Evolutionary conservation across 1,140 invertebrate genomes (phyloP), one percentile per base, ranked within the genome.

Genomic region (Idris sp.): DNA sequence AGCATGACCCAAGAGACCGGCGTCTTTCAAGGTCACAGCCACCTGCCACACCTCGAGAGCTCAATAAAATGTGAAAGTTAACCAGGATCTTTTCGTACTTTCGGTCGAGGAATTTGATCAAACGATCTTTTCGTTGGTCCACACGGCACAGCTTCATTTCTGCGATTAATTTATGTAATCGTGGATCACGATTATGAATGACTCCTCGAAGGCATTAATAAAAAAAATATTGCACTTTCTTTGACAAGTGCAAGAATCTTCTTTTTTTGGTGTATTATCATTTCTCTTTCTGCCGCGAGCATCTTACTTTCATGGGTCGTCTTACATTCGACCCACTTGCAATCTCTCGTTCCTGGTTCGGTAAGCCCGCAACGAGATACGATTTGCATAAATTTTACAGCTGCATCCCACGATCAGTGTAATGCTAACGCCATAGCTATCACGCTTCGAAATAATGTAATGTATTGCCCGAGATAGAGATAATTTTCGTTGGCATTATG

Each of bases 1-100:
- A 51, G 16, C 59, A 48, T 58, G 43, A 54, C 33, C 44, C 38
- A 56, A 49, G 41, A n/a, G n/a, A 43, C 36, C 48, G 46, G 43
- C 58, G 14, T 26, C 15, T 71, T 75, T 75, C 77, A 75, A 77
- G 77, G 77, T 79, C 67, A 75, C 13, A 73, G 41, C 51, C 71
- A 65, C 69, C 65, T 77, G 71, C 61, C 64, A 65, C 67, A 65
- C 71, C 69, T 58, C 48, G 18, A 40, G 28, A 28, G 13, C 51
- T 76, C 30, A 67, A 72, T 69, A 71, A 71, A 59, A 62, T 73
- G 74, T 68, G 77, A 79, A 79, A 79, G 74, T 76, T 43, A 54
- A 36, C 43, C 71, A 69, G 71, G 65, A 67, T 74, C 54, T 68
- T 65, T 73, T 51, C 65, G 59, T 65, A 68, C 77, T 76, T 79